Base-by-base conservation (phyloP, 92 coral and sea anemone genomes). In the Anthopleura xanthogrammica region DNA sequence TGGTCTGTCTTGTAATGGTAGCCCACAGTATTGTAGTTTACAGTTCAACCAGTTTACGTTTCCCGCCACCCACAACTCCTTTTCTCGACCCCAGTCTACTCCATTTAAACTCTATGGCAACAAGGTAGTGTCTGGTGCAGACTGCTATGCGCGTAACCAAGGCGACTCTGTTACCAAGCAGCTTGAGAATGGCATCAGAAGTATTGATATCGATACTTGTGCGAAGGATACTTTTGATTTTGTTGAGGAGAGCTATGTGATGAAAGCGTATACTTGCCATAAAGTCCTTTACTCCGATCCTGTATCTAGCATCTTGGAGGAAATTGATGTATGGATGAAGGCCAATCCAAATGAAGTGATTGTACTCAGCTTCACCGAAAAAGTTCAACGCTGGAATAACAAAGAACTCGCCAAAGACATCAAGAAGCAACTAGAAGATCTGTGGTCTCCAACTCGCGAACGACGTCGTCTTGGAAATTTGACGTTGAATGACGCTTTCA, bases 171-270 rank as follows among this genome's bases (percentile, higher is more conserved):
- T 78, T 78, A 65, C 85, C 20, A 76, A 85, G 48, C 91, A 88
- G 80, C 85, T 88, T 42, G 86, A 79, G 12, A 77, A 76, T 85
- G 91, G 91, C 54, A 54, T 88, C 60, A 80, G 91, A 41, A 83
- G 85, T 70, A 83, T 88, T 39, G 91, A 88, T 52, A 75, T 88
- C 23, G 91, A 88, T 72, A 88, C 85, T 36, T 87, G 90, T 77
- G 16, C 65, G 8, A 62, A 70, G 78, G 77, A 82, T 48, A 4
- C 19, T 16, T 82, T 60, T 46, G 77, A 50, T 57, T 68, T 82
- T 9, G 7, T 57, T 60, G 78, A 82, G 24, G 65, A 16, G 3
- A 82, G 7, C 5, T 16, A 40, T 40, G 3, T 57, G 9, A 71
- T 55, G 2, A 82, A 64, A 11, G 20, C 77, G 10, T 82, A 82